These are phyloP conservation scores for Telenomus remus DNA, from an alignment of 1,140 invertebrate genomes.

Conservation along the genomic window DNA sequence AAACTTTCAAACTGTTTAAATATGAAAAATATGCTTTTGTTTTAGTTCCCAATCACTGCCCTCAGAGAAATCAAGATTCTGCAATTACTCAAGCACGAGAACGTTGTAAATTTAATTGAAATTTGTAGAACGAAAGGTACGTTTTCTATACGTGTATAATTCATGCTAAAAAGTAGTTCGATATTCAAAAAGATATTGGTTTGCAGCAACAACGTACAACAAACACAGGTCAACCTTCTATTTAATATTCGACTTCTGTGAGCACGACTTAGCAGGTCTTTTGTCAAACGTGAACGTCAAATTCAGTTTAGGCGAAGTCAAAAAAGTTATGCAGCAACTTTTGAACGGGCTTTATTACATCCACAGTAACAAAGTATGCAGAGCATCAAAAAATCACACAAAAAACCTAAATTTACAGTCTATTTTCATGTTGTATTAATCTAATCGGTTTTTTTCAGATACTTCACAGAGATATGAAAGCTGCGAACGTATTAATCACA, in stretches of 20 bases:
- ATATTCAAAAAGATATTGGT: too few relatives aligned
- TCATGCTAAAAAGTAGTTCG: too few relatives aligned
- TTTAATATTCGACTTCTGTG: constrained; percentile 99
- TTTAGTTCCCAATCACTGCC: constrained; percentile 98
- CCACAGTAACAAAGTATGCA: constrained; percentile 79
- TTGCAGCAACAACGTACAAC: constrained; percentile 82
- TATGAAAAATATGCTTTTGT: constrained; percentile 20
- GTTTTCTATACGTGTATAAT: not conserved
- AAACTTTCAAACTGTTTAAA: not conserved
- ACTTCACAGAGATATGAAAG: constrained; percentile 98
- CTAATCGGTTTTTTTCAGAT: constrained; percentile 76
- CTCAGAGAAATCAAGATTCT: constrained; percentile 97
- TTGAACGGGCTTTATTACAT: constrained; percentile 98
- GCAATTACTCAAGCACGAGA: constrained; percentile 97
- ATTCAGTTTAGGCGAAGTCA: constrained; percentile 97
- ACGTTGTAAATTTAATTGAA: constrained; percentile 98
- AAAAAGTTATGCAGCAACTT: constrained; percentile 98
- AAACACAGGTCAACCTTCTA: constrained; percentile 96
- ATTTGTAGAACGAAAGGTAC: constrained; percentile 93
- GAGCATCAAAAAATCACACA: too few relatives aligned
- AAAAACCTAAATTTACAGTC: too few relatives aligned
- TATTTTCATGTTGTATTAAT: not conserved
- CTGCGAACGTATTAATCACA: constrained; percentile 98
- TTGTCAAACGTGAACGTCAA: constrained; percentile 97
- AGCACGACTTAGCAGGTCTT: constrained; percentile 98